phyloP scores from a whole-genome alignment of 2,797 vertebrate species.

The Sebastes taczanowskii region DNA sequence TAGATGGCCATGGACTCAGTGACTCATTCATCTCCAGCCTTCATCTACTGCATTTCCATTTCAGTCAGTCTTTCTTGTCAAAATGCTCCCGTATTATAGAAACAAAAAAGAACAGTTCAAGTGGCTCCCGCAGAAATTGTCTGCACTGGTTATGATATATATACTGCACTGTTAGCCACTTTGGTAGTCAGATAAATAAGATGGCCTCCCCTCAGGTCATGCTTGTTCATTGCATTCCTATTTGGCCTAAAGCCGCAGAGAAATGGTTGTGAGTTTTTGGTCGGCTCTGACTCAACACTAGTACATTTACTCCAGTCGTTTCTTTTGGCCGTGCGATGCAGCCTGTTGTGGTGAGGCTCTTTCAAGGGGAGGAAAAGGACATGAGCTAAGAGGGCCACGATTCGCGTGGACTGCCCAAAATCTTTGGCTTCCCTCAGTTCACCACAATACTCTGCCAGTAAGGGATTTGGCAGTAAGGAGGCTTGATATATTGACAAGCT shows the following conservation, averaged over 20 bases:
- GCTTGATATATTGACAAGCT: slow-evolving; percentile 15
- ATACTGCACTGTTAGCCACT: slow-evolving; percentile 6
- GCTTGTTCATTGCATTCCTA: slow-evolving; percentile 39
- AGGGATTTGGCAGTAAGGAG: slow-evolving; percentile 29
- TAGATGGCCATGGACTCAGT: slow-evolving; percentile 42
- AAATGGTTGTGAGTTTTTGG: slow-evolving; percentile 31
- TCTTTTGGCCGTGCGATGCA: slow-evolving; percentile 54
- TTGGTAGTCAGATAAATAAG: slow-evolving; percentile 21
- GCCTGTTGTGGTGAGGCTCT: slow-evolving; percentile 50
- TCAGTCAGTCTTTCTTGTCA: slow-evolving; percentile 52
- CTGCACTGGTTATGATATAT: slow-evolving; percentile 13
- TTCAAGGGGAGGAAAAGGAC: slow-evolving; percentile 30
- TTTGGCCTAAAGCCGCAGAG: slow-evolving; percentile 42
- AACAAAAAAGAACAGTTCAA: slow-evolving; percentile 24
- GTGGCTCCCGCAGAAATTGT: slow-evolving; percentile 31
- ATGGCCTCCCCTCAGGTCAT: slow-evolving; percentile 15
- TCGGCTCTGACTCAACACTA: slow-evolving; percentile 51
- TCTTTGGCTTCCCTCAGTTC: slow-evolving; percentile 20
- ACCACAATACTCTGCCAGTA: slow-evolving; percentile 26
- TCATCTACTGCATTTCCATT: slow-evolving; percentile 57
- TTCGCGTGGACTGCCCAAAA: slow-evolving; percentile 34
- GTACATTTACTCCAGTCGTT: slow-evolving; percentile 59
- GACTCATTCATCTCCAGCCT: slow-evolving; percentile 36
- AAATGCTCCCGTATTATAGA: neutral
- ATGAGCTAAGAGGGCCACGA: neutral